Conservation (phyloP, 2,888 invertebrate species). For the Mesorhabditis belari region DNA sequence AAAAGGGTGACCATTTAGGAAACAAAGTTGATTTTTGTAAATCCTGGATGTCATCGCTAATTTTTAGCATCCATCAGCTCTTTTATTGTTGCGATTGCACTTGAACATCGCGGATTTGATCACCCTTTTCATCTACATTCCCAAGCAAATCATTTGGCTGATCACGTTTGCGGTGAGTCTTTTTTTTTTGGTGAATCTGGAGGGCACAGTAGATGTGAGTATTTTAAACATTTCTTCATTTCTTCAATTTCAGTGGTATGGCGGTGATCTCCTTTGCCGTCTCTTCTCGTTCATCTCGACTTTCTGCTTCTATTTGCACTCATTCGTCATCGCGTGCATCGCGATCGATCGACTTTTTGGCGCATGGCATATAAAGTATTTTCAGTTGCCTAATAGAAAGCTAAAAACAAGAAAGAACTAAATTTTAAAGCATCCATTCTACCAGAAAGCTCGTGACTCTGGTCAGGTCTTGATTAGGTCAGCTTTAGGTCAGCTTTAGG, state of each 20-base stretch:
- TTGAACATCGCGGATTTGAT: slow-evolving; percentile 72
- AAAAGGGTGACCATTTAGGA: not conserved
- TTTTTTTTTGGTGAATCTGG: not conserved
- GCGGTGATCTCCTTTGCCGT: slow-evolving; percentile 41
- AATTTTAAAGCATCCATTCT: not conserved
- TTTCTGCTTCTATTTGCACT: slow-evolving; percentile 47
- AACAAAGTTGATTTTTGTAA: too few species aligned
- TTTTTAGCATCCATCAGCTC: slow-evolving; percentile 18
- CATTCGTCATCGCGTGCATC: slow-evolving; percentile 46
- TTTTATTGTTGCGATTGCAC: slow-evolving; percentile 72
- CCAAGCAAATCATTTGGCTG: slow-evolving; percentile 46
- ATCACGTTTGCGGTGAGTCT: slow-evolving; percentile 29
- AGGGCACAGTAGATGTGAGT: too few species aligned
- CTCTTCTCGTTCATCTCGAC: slow-evolving; percentile 47
- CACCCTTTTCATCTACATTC: slow-evolving; percentile 65
- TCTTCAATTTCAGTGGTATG: slow-evolving; percentile 36
- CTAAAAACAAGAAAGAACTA: too few species aligned
- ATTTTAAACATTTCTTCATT: not conserved
- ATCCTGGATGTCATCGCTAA: not conserved
- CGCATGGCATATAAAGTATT: slow-evolving; percentile 33
- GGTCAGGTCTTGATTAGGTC: not conserved
- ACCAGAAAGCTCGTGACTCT: not conserved
- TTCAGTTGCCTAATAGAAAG: too few species aligned
- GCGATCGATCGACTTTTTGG: slow-evolving; percentile 43
- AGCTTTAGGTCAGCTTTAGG: too few species aligned